Evolutionary conservation across 1,140 invertebrate genomes (phyloP).

Genomic region (Bombus haemorrhoidalis): DNA sequence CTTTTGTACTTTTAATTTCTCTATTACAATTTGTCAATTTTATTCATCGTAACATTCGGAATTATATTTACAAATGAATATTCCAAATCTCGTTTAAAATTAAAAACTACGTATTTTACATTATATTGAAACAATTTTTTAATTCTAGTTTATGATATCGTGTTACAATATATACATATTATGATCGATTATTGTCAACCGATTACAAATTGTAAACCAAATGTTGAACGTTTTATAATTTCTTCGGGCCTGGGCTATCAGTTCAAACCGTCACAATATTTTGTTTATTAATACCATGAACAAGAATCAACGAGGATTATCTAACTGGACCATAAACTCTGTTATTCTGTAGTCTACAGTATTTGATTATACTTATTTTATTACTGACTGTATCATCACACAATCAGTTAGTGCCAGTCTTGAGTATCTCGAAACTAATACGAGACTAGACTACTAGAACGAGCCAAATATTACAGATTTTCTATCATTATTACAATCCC

Average conservation of each 20-base stretch:
- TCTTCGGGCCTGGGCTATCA: not conserved
- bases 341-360: not conserved
- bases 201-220: too few relatives aligned
- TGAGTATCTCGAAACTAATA: not conserved
- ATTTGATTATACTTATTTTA: not conserved
- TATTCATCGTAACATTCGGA: too few relatives aligned
- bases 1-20: too few relatives aligned
- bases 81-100: too few relatives aligned
- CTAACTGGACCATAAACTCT: not conserved
- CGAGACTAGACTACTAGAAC: not conserved
- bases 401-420: not conserved
- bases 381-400: not conserved
- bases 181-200: not conserved
- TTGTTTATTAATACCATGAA: not conserved
- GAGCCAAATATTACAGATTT: not conserved
- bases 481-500: not conserved
- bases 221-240: not conserved
- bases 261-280: not conserved
- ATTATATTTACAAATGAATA: too few relatives aligned
- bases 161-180: too few relatives aligned
- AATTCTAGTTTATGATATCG: too few relatives aligned
- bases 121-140: too few relatives aligned
- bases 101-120: too few relatives aligned
- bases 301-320: too few relatives aligned
- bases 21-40: too few relatives aligned